phyloP scores from a whole-genome alignment of 2,797 vertebrate genomes.

The Chelonia mydas region DNA sequence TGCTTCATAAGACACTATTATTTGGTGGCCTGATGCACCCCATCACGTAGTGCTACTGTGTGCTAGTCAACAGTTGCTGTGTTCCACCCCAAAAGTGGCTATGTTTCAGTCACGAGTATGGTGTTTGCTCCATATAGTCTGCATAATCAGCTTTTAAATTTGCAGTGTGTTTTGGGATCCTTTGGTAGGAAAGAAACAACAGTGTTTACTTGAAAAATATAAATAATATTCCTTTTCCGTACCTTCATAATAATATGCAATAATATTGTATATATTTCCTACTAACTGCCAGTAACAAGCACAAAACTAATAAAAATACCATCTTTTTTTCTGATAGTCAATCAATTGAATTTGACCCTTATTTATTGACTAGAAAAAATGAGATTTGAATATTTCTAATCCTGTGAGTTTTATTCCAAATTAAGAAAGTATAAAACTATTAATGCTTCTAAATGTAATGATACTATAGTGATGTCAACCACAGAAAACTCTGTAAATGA shows the following conservation, averaged over 20 bases:
- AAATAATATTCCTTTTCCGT: constrained; percentile 19
- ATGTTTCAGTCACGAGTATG: neutral
- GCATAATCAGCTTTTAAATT: constrained; percentile 31
- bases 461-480: neutral
- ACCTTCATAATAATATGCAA: constrained; percentile 42
- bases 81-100: neutral
- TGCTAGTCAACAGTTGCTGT: neutral
- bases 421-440: neutral
- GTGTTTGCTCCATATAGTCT: neutral
- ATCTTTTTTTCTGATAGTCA: constrained; percentile 37
- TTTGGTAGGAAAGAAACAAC: constrained; percentile 5
- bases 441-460: too few relatives aligned
- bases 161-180: constrained; percentile 24
- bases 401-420: neutral
- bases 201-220: neutral
- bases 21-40: neutral
- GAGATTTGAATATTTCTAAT: neutral
- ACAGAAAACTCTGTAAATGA: neutral
- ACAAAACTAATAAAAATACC: constrained; percentile 50
- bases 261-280: neutral
- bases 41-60: neutral
- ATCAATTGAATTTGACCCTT: constrained; percentile 22
- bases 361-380: neutral
- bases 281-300: constrained; percentile 34
- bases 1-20: neutral